Evolutionary conservation across 1,140 invertebrate genomes (phyloP).

Genomic region (Drosophila watanabei): DNA sequence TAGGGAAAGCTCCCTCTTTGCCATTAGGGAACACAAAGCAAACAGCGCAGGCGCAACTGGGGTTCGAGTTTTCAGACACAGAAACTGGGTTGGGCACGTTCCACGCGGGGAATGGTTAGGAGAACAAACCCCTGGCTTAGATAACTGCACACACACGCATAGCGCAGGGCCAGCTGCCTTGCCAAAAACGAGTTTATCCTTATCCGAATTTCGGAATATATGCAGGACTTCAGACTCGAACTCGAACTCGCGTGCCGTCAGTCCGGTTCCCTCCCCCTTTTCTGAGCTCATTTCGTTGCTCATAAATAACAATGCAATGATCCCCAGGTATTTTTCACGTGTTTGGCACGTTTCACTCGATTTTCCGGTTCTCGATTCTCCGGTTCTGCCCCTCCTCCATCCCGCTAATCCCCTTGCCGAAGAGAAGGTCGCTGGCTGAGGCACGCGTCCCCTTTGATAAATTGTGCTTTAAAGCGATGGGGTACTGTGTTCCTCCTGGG

Average conservation of each 20-base stretch:
- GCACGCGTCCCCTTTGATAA: conserved; percentile 69
- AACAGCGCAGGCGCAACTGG: conserved; percentile 65
- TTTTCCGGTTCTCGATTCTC: conserved; percentile 88
- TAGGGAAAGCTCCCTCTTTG: conserved; percentile 57
- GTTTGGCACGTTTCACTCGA: conserved; percentile 92
- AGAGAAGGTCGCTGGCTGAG: conserved; percentile 46
- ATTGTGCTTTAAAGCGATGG: conserved; percentile 77
- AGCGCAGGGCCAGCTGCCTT: conserved; percentile 47
- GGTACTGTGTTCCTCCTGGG: background rate
- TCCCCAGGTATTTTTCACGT: conserved; percentile 96
- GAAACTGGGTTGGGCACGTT: conserved; percentile 60
- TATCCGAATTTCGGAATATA: conserved; percentile 49
- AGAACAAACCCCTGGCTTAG: conserved; percentile 52
- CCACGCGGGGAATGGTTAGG: conserved; percentile 12
- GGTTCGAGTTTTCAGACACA: conserved; percentile 7
- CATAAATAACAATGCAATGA: conserved; percentile 79
- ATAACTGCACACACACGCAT: conserved; percentile 37
- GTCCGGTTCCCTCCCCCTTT: conserved; percentile 49
- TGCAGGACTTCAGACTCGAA: conserved; percentile 25
- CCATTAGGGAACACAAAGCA: conserved; percentile 33
- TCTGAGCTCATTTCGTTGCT: conserved; percentile 76
- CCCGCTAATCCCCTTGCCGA: conserved; percentile 53
- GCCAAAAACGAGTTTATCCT: conserved; percentile 81
- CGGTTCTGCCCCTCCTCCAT: background rate
- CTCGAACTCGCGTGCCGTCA: conserved; percentile 54